Evolutionary conservation across 2,888 invertebrate genomes (phyloP).

Genomic region (Noctua janthina): DNA sequence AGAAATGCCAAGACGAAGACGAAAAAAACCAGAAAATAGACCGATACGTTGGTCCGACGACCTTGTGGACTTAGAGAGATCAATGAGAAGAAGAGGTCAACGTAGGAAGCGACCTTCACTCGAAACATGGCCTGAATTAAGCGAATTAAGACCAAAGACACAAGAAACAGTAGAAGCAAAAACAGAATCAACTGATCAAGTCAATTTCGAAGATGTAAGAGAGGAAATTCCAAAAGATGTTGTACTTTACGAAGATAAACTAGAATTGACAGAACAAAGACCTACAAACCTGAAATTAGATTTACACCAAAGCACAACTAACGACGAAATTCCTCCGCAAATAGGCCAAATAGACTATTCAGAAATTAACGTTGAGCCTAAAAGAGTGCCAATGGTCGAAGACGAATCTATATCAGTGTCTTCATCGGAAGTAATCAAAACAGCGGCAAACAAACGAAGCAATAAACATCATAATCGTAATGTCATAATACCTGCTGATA

Average conservation of each 20-base stretch:
- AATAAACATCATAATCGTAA: conserved; percentile 47
- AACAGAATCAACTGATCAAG: conserved; percentile 46
- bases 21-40: conserved; percentile 79
- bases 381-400: conserved; percentile 59
- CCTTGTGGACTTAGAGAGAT: conserved; percentile 76
- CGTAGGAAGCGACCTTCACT: conserved; percentile 80
- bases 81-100: conserved; percentile 79
- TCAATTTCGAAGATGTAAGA: conserved; percentile 27
- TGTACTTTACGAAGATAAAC: conserved; percentile 46
- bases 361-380: conserved; percentile 16
- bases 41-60: conserved; percentile 83
- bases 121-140: conserved; percentile 74
- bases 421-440: conserved; percentile 73
- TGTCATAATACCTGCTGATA: conserved; percentile 47
- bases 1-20: conserved; percentile 78
- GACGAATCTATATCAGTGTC: conserved; percentile 82
- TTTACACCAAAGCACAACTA: conserved; percentile 23
- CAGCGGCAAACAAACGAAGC: conserved; percentile 40
- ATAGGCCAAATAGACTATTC: conserved; percentile 15
- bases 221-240: conserved; percentile 29
- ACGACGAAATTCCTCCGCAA: conserved; percentile 14
- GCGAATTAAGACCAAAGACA: conserved; percentile 73
- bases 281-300: conserved; percentile 27
- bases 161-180: conserved; percentile 58
- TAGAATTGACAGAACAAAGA: conserved; percentile 18